These are phyloP conservation scores for Eospalax fontanierii DNA, from an alignment of 2,797 vertebrate species.

Conservation along the genomic window DNA sequence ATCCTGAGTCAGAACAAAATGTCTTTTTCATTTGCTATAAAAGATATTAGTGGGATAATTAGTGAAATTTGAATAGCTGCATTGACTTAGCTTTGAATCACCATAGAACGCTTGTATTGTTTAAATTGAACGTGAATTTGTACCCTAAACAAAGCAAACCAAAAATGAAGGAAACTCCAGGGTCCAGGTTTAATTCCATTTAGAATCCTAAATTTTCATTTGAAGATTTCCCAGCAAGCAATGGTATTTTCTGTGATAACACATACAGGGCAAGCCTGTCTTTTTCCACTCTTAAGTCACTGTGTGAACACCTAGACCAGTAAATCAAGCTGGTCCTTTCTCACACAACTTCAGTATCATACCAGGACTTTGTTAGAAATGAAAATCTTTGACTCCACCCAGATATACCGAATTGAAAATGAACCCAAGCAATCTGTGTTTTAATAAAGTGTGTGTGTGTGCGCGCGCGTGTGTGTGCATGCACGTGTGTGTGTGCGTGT, in stretches of 20 bases:
- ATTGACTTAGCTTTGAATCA: neutral
- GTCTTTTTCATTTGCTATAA: neutral
- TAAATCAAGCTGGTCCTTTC: neutral
- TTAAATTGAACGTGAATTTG: too few relatives aligned
- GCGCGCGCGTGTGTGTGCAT: neutral
- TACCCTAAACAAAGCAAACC: too few relatives aligned
- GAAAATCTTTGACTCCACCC: neutral
- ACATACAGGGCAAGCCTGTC: neutral
- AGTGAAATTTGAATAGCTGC: neutral
- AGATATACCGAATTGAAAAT: neutral
- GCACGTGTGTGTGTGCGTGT: neutral
- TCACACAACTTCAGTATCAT: neutral
- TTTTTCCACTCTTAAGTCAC: neutral
- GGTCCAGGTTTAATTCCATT: neutral
- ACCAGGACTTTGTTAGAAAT: neutral
- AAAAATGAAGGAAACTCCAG: slow-evolving; percentile 4
- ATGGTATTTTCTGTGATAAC: slow-evolving; percentile 16
- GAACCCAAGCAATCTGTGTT: neutral
- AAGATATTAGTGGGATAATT: neutral
- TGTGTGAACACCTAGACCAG: neutral
- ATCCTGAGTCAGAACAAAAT: neutral
- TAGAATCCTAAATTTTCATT: slow-evolving; percentile 41
- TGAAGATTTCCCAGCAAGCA: slow-evolving; percentile 7
- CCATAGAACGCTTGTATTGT: neutral
- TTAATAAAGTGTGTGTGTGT: neutral